Evolutionary conservation across 2,113 vertebrate genomes (phyloP).

Genomic region (Formicarius rufipectus): DNA sequence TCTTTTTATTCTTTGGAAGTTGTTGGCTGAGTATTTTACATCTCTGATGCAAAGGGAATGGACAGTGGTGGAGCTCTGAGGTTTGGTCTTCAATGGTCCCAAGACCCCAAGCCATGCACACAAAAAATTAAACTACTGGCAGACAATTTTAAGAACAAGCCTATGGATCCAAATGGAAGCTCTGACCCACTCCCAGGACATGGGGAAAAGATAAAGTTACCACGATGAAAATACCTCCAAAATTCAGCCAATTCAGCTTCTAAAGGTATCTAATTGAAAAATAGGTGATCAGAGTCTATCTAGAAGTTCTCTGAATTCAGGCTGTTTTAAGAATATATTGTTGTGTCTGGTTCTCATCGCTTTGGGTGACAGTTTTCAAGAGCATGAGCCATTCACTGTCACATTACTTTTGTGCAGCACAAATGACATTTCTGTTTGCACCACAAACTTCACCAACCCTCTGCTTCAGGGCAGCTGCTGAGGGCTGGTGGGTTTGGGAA

Average conservation of each 20-base stretch:
- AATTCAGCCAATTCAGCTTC: not conserved
- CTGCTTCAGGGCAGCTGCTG: not conserved
- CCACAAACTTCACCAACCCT: not conserved
- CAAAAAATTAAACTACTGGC: not conserved
- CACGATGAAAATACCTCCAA: not conserved
- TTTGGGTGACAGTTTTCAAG: not conserved
- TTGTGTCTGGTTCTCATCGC: not conserved
- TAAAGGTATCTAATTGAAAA: not conserved
- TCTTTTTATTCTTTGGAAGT: not conserved
- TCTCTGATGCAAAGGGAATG: not conserved
- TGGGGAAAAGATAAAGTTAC: not conserved
- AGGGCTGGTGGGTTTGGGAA: not conserved
- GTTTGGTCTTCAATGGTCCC: not conserved
- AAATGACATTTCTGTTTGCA: not conserved
- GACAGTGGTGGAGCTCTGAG: not conserved
- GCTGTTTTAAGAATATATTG: not conserved
- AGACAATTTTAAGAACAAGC: not conserved
- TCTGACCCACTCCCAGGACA: not conserved
- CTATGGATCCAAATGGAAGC: not conserved
- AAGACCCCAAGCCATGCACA: not conserved
- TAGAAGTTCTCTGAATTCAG: not conserved
- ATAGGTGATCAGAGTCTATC: not conserved
- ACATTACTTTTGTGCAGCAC: not conserved
- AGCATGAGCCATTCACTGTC: not conserved
- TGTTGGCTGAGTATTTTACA: not conserved